Evolutionary conservation across 2,797 vertebrate species (phyloP), one percentile per base, ranked within the genome.

Genomic region (Lepilemur septentrionalis): DNA sequence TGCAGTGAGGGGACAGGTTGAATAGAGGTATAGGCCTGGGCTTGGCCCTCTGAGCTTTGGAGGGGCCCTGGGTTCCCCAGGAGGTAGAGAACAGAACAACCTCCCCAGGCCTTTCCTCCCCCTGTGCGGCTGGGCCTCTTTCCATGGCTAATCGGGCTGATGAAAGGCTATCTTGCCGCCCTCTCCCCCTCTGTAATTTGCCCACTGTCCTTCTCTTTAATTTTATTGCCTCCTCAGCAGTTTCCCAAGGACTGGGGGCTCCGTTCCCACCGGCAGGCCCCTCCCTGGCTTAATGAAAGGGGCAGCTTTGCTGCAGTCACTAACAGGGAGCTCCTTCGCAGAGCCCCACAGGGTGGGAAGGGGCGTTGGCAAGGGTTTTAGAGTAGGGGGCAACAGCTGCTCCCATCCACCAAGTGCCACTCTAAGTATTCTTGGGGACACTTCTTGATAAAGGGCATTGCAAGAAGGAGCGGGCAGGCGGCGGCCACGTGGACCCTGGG

Each of bases 161-260:
- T 73, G 88, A 95, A 59, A 96, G 85, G 28, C 50, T 57, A 32
- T 30, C 8, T 35, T 23, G 18, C 28, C 0, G 0, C 59, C 25
- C 7, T 28, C 30, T 52, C 13, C 55, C 14, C 14, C 50, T 61
- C 91, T 95, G 22, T 92, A 80, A 94, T 92, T 93, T 85, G 18
- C 78, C 75, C 22, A n/a, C 28, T 1, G 17, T 4, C 17, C 82
- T 93, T 85, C 61, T 70, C 84, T 95, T 79, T 93, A 80, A 91
- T 95, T 97, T 81, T 90, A 90, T 78, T 69, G 78, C 82, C 32
- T 61, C 12, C 46, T 91, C 80, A 72, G 59, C 69, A 84, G 76
- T 90, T 91, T 91, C 22, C 59, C 52, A 25, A 78, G 48, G 38
- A n/a, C 52, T 63, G 35, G 75, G 86, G 91, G 23, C n/a, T 67